Evolutionary conservation across 2,888 invertebrate genomes (phyloP), one percentile per base, ranked within the genome.

Genomic region (Meiosimyza platycephala): DNA sequence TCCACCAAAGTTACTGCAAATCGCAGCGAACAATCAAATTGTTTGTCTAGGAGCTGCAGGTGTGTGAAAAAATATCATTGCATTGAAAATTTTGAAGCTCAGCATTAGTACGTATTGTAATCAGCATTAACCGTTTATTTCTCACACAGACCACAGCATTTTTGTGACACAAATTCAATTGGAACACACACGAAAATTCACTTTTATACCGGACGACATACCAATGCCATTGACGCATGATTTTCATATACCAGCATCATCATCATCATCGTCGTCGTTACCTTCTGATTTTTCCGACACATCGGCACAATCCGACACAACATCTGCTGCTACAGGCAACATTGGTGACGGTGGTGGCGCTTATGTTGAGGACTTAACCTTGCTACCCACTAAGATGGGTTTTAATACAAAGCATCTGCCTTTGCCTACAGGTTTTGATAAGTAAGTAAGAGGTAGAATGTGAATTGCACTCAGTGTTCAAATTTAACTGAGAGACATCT

Each of bases 11-110:
- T 82, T 92, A 22, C 89, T 91, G 0, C 87, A 89, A 72, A 89
- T 92, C 48, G 83, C 87, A 7, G 88, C 89, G 28, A 92, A 93
- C 79, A 89, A 90, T 65, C 85, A 89, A 12, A 82, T 88, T 1
- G 79, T 92, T 40, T 93, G 92, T 80, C 86, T 88, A 60, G 92
- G 91, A 75, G 85, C 88, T 67, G 88, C 88, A 84, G 90, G 91
- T 90, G 72, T 51, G 60, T 63, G 22, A 6, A 50, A 33, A 6
- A 62, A 54, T 54, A 59, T 18, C n/a, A 59, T 12, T 12, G 40
- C 22, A 66, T 9, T 9, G 51, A 65, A 64, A 50, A 55, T 47
- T 54, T 33, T 22, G n/a, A 50, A 18, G 22, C 50, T 59, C 52
- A 69, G 2, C 6, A 70, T 16, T 55, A 15, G 54, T 15, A 62